phyloP scores from a whole-genome alignment of 2,888 invertebrate species.

The Dryocosmus kuriphilus region DNA sequence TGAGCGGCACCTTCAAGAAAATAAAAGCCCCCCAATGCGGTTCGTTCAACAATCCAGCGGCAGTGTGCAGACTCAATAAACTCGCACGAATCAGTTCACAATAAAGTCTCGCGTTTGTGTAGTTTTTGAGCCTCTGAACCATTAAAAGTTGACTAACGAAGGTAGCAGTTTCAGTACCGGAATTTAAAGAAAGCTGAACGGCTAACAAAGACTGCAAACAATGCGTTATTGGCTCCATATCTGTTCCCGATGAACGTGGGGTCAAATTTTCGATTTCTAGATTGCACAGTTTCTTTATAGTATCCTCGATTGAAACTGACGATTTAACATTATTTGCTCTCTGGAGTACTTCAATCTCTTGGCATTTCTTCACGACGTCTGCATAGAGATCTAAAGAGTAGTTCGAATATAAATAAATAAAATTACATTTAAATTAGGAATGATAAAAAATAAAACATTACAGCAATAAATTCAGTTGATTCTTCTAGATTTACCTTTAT shows the following conservation, averaged over 20 bases:
- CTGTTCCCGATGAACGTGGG: constrained; percentile 78
- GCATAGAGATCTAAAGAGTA: constrained; percentile 79
- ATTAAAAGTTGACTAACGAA: constrained; percentile 90
- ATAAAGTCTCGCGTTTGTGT: constrained; percentile 88
- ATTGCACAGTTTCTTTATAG: constrained; percentile 81
- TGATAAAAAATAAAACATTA: constrained; percentile 19
- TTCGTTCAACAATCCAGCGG: constrained; percentile 89
- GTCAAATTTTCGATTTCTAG: constrained; percentile 83
- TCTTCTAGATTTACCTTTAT: constrained; percentile 81
- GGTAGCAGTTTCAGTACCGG: constrained; percentile 89
- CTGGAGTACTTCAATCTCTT: constrained; percentile 83
- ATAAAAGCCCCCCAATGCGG: constrained; percentile 96
- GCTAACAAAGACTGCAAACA: constrained; percentile 90
- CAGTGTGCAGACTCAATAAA: constrained; percentile 93
- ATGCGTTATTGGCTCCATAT: constrained; percentile 84
- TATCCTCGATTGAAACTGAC: constrained; percentile 81
- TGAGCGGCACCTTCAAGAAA: constrained; percentile 92
- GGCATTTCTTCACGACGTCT: constrained; percentile 87
- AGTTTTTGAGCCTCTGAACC: constrained; percentile 91
- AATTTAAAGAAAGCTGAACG: constrained; percentile 90
- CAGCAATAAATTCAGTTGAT: constrained; percentile 8
- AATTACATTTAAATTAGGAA: constrained; percentile 25
- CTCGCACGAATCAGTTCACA: constrained; percentile 94
- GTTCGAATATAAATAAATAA: neutral
- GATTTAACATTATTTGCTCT: constrained; percentile 82